These are phyloP conservation scores for Zeus faber DNA, from an alignment of 2,113 vertebrate species.

Conservation along the genomic window DNA sequence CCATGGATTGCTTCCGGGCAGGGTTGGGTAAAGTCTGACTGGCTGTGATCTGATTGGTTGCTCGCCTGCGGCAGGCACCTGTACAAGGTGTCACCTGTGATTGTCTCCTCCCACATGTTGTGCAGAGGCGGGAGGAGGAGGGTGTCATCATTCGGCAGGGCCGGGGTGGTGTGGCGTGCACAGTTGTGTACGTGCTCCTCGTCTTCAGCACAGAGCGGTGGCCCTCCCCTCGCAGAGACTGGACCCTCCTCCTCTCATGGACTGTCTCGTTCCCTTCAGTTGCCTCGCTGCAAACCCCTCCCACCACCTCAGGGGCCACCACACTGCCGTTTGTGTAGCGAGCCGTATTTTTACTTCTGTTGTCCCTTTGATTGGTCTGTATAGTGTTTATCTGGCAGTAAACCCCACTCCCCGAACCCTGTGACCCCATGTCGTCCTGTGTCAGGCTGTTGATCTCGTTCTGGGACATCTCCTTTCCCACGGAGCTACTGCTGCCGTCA, in stretches of 20 bases:
- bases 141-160: conserved; percentile 50
- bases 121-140: conserved; percentile 62
- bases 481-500: conserved; percentile 40
- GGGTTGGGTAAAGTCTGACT: conserved; percentile 73
- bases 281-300: conserved; percentile 70
- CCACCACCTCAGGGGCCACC: conserved; percentile 75
- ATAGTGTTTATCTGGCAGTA: conserved; percentile 73
- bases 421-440: conserved; percentile 67
- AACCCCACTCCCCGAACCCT: conserved; percentile 65
- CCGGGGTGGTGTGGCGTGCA: conserved; percentile 65
- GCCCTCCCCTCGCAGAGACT: conserved; percentile 62
- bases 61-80: conserved; percentile 63
- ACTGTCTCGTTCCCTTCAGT: conserved; percentile 46
- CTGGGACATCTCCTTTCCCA: conserved; percentile 65
- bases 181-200: conserved; percentile 40
- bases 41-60: conserved; percentile 52
- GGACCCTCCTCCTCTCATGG: conserved; percentile 59
- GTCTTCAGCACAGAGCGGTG: conserved; percentile 51
- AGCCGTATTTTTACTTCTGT: conserved; percentile 56
- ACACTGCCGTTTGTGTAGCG: conserved; percentile 76
- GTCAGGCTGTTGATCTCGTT: conserved; percentile 69
- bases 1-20: conserved; percentile 32
- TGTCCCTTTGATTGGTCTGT: conserved; percentile 53
- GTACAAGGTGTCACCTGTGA: conserved; percentile 68
- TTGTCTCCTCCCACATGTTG: conserved; percentile 67